Base-by-base conservation (phyloP, 2,888 invertebrate genomes). In the Eupithecia pulchellata region DNA sequence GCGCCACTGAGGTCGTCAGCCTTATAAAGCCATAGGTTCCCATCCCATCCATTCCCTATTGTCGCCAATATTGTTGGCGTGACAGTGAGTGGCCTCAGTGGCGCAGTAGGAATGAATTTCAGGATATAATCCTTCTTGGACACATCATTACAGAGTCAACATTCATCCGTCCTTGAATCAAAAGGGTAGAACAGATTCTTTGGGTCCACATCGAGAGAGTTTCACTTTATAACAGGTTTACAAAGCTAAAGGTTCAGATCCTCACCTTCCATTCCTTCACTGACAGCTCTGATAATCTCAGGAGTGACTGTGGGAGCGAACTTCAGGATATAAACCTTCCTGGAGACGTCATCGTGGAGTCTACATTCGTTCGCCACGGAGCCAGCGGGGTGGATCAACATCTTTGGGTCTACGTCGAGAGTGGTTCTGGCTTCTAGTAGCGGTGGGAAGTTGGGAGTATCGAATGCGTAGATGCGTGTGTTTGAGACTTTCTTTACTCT, bases 281-380 rank as follows among this genome's bases (percentile, higher is more conserved):
- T 89, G 76, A 97, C 96, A 0, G 96, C 96, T 78, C 93, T 94
- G 1, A 97, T 95, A 61, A 98, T 96, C 76, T 97, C 96, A 11
- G 96, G 95, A 0, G 98, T 97, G 79, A 99, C 98, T 52, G 98
- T 98, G 0, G 99, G 99, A 82, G 98, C 98, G 66, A 99, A 95
- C 34, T 98, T 96, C 34, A 99, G 88, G 30, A 99, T 92, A 3
- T 97, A 98, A 3, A 99, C 98, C 87, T 98, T 97, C 68, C 96
- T 94, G 83, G 97, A 97, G 72, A 99, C 92, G 39, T 95, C 93
- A 68, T 96, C 95, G 78, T 97, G 97, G 0, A 98, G 96, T 55
- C 91, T 84, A 85, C 98, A 98, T 77, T 96, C 91, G 34, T 93
- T 95, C 2, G 91, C 89, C 13, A 94, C 91, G 0, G 92, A 88